Conservation (phyloP, 2,888 invertebrate species). For the Eristalis tenax region DNA sequence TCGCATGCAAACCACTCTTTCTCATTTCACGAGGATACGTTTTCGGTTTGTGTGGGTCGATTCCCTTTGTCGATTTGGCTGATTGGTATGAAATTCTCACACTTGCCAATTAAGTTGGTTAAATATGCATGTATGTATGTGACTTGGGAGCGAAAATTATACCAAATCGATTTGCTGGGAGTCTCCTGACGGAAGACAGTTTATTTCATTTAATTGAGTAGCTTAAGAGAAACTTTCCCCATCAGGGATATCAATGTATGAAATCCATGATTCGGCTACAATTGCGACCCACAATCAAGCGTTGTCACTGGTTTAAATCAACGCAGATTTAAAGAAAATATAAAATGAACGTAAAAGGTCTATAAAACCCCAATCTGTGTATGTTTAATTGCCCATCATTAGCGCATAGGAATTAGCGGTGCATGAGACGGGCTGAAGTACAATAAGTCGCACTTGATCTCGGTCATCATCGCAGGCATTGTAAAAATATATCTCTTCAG, state of each 20-base stretch:
- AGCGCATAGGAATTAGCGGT: not conserved
- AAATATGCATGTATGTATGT: not conserved
- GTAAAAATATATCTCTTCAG: not conserved
- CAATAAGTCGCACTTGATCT: not conserved
- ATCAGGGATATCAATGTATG: not conserved
- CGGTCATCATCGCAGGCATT: not conserved
- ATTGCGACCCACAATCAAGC: not conserved
- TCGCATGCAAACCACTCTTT: conserved; percentile 1
- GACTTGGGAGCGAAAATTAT: not conserved
- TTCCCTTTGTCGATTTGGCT: conserved; percentile 2
- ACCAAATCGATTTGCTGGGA: not conserved
- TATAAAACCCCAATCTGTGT: not conserved
- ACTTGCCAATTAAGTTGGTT: not conserved
- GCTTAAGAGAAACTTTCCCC: not conserved
- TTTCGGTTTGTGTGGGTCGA: not conserved
- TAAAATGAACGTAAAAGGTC: not conserved
- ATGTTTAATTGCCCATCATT: not conserved
- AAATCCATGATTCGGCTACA: not conserved
- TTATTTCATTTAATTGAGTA: not conserved
- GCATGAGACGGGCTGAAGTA: not conserved
- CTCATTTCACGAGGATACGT: conserved; percentile 18
- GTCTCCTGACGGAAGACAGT: not conserved
- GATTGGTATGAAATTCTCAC: conserved; percentile 6
- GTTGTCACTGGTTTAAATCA: not conserved
- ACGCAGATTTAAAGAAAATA: not conserved